Conservation (phyloP, 1,140 invertebrate genomes). For the Leucophenga varia region DNA sequence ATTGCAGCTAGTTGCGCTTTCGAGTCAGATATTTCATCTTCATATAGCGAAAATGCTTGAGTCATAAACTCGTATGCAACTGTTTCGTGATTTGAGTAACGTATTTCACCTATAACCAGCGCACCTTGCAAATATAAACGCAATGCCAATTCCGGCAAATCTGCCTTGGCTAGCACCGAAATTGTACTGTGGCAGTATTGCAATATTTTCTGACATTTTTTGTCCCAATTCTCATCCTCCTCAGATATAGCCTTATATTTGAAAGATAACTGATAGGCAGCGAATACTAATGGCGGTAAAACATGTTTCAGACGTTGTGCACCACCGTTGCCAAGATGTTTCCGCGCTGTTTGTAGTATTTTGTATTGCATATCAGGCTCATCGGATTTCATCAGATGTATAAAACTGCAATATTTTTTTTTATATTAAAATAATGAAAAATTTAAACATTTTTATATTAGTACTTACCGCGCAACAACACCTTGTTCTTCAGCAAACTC, state of each 20-base stretch:
- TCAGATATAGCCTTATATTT: slow-evolving; percentile 75
- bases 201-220: slow-evolving; percentile 97
- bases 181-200: slow-evolving; percentile 97
- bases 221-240: slow-evolving; percentile 96
- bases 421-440: slow-evolving; percentile 1
- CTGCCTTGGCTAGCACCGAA: slow-evolving; percentile 87
- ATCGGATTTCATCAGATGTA: slow-evolving; percentile 87
- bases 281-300: slow-evolving; percentile 94
- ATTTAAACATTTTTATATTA: neutral
- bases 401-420: slow-evolving; percentile 69
- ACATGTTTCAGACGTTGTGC: slow-evolving; percentile 86
- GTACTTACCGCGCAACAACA: slow-evolving; percentile 65
- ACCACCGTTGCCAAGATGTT: slow-evolving; percentile 87
- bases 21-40: slow-evolving; percentile 98
- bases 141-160: slow-evolving; percentile 88
- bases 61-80: slow-evolving; percentile 98
- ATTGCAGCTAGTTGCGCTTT: slow-evolving; percentile 96
- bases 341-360: slow-evolving; percentile 83
- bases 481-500: slow-evolving; percentile 98
- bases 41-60: slow-evolving; percentile 96
- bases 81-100: slow-evolving; percentile 92
- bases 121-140: slow-evolving; percentile 94
- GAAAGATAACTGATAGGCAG: slow-evolving; percentile 88
- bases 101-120: slow-evolving; percentile 86
- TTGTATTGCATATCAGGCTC: slow-evolving; percentile 91